Conservation (phyloP, 2,113 vertebrate genomes). For the Embiotoca jacksoni region DNA sequence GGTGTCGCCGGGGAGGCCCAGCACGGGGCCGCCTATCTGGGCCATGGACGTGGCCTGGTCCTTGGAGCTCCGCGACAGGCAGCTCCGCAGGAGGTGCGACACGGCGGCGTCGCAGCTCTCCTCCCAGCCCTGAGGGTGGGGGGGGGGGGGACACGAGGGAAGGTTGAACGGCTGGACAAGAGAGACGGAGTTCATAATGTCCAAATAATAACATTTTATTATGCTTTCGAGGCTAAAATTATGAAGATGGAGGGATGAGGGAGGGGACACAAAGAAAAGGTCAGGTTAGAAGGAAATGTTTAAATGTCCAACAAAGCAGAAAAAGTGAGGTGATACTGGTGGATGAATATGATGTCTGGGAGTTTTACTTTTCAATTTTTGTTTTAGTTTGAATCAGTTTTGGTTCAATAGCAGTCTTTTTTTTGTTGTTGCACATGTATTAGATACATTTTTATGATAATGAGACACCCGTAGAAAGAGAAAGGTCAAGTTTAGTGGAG, state of each 20-base stretch:
- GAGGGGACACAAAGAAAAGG: neutral
- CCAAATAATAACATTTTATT: neutral
- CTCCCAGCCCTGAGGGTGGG: conserved; percentile 94
- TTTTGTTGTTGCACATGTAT: too few species aligned
- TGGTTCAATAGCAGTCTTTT: too few species aligned
- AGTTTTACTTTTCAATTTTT: too few species aligned
- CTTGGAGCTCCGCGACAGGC: conserved; percentile 93
- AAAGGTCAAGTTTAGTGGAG: neutral
- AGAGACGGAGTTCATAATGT: neutral
- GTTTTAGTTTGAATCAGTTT: too few species aligned
- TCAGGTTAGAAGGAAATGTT: neutral
- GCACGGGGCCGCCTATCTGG: conserved; percentile 75
- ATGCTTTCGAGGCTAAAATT: too few species aligned
- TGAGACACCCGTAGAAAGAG: neutral
- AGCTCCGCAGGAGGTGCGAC: conserved; percentile 92
- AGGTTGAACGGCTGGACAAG: too few species aligned
- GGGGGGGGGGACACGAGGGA: neutral
- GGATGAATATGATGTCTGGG: neutral
- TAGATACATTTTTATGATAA: neutral
- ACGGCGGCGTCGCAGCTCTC: conserved; percentile 94
- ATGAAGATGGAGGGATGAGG: neutral
- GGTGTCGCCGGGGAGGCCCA: conserved; percentile 91
- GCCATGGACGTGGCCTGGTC: conserved; percentile 90
- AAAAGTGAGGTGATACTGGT: neutral
- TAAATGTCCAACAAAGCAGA: neutral